Evolutionary conservation across 2,797 vertebrate genomes (phyloP), one percentile per base, ranked within the genome.

Genomic region (Alectoris magna): DNA sequence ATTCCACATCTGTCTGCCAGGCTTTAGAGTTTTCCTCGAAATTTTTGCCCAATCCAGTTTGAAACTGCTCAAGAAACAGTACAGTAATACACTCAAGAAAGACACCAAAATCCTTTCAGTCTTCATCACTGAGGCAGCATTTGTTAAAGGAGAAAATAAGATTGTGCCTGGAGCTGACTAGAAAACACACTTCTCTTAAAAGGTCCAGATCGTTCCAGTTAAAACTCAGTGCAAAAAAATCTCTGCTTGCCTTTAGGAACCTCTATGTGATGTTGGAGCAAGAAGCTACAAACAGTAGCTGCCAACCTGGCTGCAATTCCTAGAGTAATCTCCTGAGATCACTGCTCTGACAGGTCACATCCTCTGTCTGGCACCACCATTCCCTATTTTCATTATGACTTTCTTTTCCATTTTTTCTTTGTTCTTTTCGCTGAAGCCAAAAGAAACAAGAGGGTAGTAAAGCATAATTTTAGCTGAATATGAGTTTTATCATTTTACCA

Each of bases 321-420:
- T 77, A 63, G 38, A 92, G 92, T 76, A 94, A 95, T 95, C 96
- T 97, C 96, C 90, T 91, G 94, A 96, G 94, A 96, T 95, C 84
- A 74, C 71, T 93, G 91, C 68, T 97, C 95, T 96, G 97, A 97
- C 97, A 96, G 95, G 94, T 97, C 96, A 96, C 95, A 93, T 97
- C 95, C 94, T 97, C 74, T 0, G 2, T 96, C 95, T 98, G 97
- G 97, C 97, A 97, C 72, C 80, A 91, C 63, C 56, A 39, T 72
- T 83, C 91, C 58, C 87, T 93, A 81, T 93, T 97, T 97, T 96
- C 92, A 94, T 96, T 95, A 95, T 93, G 84, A 62, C 53, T 94
- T 95, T 95, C 31, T 95, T 96, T 95, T 93, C 92, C 86, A 91
- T 84, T 77, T 94, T 85, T 92, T 62, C 75, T 96, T 94, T 92